Evolutionary conservation across 92 coral and sea anemone species (phyloP).

Genomic region (Paramuricea clavata): DNA sequence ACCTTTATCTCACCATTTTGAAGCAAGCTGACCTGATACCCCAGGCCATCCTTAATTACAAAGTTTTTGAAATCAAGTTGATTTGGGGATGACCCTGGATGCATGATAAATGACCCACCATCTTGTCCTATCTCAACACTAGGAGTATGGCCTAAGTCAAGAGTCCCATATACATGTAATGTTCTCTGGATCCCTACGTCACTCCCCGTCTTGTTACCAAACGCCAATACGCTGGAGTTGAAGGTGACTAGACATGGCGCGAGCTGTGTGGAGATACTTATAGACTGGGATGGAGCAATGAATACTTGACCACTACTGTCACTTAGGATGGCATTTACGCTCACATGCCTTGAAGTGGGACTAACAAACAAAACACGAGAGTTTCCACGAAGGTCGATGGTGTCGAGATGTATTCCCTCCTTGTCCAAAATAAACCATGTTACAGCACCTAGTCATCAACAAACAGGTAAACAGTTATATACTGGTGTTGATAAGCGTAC

Average conservation of each 20-base stretch:
- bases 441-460: constrained; percentile 89
- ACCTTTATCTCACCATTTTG: constrained; percentile 11
- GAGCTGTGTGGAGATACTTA: constrained; percentile 66
- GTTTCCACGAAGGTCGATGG: constrained; percentile 76
- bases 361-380: constrained; percentile 83
- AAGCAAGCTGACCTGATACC: constrained; percentile 29
- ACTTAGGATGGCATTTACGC: constrained; percentile 71
- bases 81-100: constrained; percentile 76
- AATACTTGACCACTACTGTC: constrained; percentile 87
- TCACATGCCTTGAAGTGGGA: constrained; percentile 57
- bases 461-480: no score
- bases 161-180: constrained; percentile 71
- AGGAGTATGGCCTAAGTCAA: constrained; percentile 69
- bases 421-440: constrained; percentile 75
- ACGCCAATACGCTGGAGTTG: constrained; percentile 56
- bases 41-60: background rate
- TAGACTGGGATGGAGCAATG: constrained; percentile 67
- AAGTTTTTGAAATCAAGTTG: constrained; percentile 51
- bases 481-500: no score
- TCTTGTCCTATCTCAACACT: constrained; percentile 70
- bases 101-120: constrained; percentile 76
- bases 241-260: constrained; percentile 86
- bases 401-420: no score
- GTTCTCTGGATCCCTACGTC: constrained; percentile 52
- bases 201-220: constrained; percentile 5